Percentiles rank a stretch among this genome's conserved stretches.
Conservation (phyloP, 2,797 vertebrate genomes). For the Microctenopoma stevenorrisi region DNA sequence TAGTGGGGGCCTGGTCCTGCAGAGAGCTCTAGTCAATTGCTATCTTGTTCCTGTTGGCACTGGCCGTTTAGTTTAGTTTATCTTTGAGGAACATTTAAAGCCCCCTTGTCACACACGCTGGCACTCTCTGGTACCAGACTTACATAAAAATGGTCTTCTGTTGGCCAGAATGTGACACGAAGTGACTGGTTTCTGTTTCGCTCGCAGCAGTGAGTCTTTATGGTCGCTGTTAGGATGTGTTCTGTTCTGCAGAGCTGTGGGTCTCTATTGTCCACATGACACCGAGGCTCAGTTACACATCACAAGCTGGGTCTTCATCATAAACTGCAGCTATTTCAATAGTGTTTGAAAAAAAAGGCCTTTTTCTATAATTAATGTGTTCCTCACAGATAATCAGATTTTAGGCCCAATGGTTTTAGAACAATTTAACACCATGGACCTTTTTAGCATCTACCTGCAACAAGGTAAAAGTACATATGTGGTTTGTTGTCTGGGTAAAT, state of each 20-base stretch:
- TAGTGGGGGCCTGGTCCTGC: constrained; percentile 8
- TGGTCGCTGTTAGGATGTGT: constrained; percentile 9
- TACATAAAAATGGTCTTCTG: constrained; percentile 36
- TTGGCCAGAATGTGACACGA: constrained; percentile 44
- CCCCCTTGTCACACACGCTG: constrained; percentile 45
- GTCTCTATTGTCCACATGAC: constrained; percentile 11
- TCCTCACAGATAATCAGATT: neutral
- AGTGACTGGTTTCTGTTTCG: constrained; percentile 43
- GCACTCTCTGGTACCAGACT: constrained; percentile 39
- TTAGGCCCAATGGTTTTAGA: no score
- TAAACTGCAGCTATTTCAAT: neutral
- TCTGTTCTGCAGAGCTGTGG: constrained; percentile 23
- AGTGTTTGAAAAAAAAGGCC: no score
- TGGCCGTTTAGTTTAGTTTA: constrained; percentile 52
- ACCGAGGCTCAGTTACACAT: constrained; percentile 10
- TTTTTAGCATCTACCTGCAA: no score
- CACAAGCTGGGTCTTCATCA: neutral
- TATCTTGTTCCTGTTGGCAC: constrained; percentile 56
- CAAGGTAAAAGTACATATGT: no score
- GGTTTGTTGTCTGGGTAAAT: no score
- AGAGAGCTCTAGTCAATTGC: constrained; percentile 48
- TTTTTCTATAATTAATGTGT: neutral
- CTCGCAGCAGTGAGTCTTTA: constrained; percentile 33
- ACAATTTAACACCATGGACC: no score
- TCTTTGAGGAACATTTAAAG: constrained; percentile 61